A percentile compares a stretch with the other conserved stretches of the same genome.
These are phyloP conservation scores for Maniola jurtina DNA, from an alignment of 1,140 invertebrate species.

Conservation along the genomic window DNA sequence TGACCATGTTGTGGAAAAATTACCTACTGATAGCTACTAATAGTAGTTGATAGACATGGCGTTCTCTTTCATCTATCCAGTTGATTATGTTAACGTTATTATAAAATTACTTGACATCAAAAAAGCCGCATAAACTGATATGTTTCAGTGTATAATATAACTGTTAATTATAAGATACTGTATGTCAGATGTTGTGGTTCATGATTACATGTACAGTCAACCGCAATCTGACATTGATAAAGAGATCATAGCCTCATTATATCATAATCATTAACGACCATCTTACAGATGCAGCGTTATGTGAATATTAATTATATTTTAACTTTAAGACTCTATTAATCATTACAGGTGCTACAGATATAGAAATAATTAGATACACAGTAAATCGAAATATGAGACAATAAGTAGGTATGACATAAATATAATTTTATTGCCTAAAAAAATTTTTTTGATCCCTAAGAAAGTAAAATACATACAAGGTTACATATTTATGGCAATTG, in stretches of 20 bases:
- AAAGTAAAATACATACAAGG: too few relatives aligned
- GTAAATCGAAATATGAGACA: too few relatives aligned
- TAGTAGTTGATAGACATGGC: background rate
- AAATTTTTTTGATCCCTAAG: too few relatives aligned
- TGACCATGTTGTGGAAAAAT: background rate
- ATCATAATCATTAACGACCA: too few relatives aligned
- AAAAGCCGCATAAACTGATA: conserved; percentile 8
- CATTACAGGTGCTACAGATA: too few relatives aligned
- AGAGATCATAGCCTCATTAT: background rate
- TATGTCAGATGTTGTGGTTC: conserved; percentile 5
- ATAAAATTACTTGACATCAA: background rate
- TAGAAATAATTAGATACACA: too few relatives aligned
- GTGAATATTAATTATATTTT: too few relatives aligned
- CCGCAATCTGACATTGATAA: conserved; percentile 6
- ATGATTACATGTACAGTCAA: background rate
- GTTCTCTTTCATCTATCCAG: background rate
- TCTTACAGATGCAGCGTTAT: too few relatives aligned
- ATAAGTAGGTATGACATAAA: too few relatives aligned
- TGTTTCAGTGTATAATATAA: background rate
- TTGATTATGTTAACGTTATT: background rate
- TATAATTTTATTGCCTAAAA: too few relatives aligned
- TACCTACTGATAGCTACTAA: background rate
- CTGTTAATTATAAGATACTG: background rate
- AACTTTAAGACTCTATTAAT: too few relatives aligned
- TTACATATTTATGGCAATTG: too few relatives aligned